These are phyloP conservation scores for Troglohyphantes excavatus DNA, from an alignment of 2,888 invertebrate genomes.

Conservation along the genomic window DNA sequence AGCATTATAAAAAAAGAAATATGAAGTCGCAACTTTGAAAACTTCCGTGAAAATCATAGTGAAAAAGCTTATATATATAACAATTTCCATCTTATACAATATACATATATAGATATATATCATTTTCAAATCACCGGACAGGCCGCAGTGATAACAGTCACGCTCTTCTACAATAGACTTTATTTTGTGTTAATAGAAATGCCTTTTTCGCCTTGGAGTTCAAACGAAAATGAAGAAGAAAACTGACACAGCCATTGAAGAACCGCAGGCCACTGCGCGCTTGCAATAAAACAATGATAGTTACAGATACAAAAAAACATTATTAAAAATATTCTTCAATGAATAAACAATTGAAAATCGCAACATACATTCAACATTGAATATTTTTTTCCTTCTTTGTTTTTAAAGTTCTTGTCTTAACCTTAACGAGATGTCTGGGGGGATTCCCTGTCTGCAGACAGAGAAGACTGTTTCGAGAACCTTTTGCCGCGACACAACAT, in stretches of 20 bases:
- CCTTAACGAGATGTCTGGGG: too few species aligned
- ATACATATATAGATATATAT: constrained; percentile 74
- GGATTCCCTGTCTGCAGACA: too few species aligned
- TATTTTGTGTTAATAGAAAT: constrained; percentile 63
- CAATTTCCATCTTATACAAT: constrained; percentile 71
- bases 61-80: constrained; percentile 75
- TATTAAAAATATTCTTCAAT: constrained; percentile 78
- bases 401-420: too few species aligned
- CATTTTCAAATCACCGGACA: constrained; percentile 79
- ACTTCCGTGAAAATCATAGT: constrained; percentile 59
- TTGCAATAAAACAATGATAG: constrained; percentile 71
- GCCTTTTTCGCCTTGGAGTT: constrained; percentile 42
- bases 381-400: constrained; percentile 30
- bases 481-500: too few species aligned
- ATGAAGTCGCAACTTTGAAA: constrained; percentile 36
- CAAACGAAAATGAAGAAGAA: constrained; percentile 65
- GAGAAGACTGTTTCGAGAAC: too few species aligned
- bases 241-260: constrained; percentile 69
- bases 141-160: constrained; percentile 74
- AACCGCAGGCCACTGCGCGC: constrained; percentile 38
- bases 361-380: constrained; percentile 73
- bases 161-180: constrained; percentile 69
- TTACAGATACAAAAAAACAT: constrained; percentile 74
- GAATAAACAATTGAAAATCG: constrained; percentile 76
- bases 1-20: constrained; percentile 55